Base-by-base conservation (phyloP, 2,888 invertebrate species). In the Conops quadrifasciatus region DNA sequence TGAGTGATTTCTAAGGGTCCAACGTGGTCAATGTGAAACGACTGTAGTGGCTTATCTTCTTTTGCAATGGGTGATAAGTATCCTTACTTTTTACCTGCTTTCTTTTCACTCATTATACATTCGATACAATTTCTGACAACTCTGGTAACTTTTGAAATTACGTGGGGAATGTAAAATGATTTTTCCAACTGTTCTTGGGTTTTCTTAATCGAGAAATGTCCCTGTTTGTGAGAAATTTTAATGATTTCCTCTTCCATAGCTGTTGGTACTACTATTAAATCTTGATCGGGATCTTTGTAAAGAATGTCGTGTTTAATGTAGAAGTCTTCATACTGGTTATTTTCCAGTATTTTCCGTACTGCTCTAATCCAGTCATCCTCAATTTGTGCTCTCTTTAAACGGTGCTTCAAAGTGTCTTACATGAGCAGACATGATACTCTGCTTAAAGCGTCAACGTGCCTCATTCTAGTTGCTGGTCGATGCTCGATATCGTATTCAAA, bases 401-500 rank as follows among this genome's bases (percentile, higher is more conserved):
- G 19, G n/a, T 53, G n/a, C n/a, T 11, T 53, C n/a, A 53, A 53
- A n/a, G 53, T 19, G 11, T 53, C 53, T 21, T 53, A n/a, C n/a
- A 53, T 9, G n/a, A 53, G 11, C 53, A 53, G 11, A 53, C 71
- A 76, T 1, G 60, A 53, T 16, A 75, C 51, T 4, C 74, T 56
- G 58, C 76, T 75, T 7, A 76, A 51, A 1, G 75, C 73, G 19
- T 75, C 76, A 0, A 75, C 74, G 26, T 73, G 74, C 19, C 45
- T 72, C 76, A 76, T 74, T 53, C 67, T 71, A 3, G 64, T 58
- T 2, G 72, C 75, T 1, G 74, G 62, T 0, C 74, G 65, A 28
- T 76, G 74, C n/a, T 73, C 71, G n/a, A 75, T 71, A n/a, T 51
- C 16, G 24, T 73, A 75, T 26, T 72, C 60, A 45, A 73, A 76